Evolutionary conservation across 23 tunicate species (phyloP).

Genomic region (Phallusia fumigata): DNA sequence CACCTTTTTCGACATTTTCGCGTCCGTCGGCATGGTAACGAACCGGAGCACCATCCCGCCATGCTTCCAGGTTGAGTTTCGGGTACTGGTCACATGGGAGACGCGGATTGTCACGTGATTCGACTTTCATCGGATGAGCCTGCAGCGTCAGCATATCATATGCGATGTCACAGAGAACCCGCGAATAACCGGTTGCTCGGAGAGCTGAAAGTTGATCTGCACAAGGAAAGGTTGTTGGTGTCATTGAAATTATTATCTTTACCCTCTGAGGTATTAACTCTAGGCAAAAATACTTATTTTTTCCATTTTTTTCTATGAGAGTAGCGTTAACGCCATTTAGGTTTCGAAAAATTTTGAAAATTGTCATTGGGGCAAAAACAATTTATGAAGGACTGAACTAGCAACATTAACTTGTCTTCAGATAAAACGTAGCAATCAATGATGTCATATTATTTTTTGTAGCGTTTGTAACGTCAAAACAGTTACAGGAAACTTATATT

Average conservation of each 20-base stretch:
- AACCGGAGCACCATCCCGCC: constrained; percentile 49
- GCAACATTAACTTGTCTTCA: too few relatives aligned
- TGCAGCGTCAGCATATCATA: constrained; percentile 59
- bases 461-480: too few relatives aligned
- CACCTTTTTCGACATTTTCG: background rate
- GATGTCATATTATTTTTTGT: too few relatives aligned
- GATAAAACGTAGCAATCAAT: too few relatives aligned
- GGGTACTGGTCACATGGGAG: constrained; percentile 40
- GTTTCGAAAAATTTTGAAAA: background rate
- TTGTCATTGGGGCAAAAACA: too few relatives aligned
- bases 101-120: constrained; percentile 33
- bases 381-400: background rate
- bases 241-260: too few relatives aligned
- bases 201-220: constrained; percentile 72
- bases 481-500: too few relatives aligned
- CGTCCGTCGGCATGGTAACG: constrained; percentile 7
- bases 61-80: constrained; percentile 50
- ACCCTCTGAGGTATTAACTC: too few relatives aligned
- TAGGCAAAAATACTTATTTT: too few relatives aligned
- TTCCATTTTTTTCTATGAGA: too few relatives aligned
- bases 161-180: constrained; percentile 58
- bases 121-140: constrained; percentile 55
- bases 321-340: background rate
- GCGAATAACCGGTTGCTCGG: constrained; percentile 37
- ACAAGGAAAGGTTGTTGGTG: too few relatives aligned